These are phyloP conservation scores for Drosophila quinaria DNA, from an alignment of 2,888 invertebrate genomes.

Conservation along the genomic window DNA sequence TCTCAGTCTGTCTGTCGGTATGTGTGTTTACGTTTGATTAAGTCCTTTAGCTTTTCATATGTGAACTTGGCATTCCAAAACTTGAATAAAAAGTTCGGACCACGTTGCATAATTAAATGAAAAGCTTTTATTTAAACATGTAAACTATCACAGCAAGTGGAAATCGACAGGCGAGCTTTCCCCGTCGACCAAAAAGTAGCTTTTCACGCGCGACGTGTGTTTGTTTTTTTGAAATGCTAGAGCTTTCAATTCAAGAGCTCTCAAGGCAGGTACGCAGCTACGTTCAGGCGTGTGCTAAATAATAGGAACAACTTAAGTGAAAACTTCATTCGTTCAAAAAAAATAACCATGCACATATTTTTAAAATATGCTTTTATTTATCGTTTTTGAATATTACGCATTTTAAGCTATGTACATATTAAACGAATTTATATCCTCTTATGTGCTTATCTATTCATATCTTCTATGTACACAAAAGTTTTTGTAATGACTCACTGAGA, in stretches of 20 bases:
- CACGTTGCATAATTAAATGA: constrained; percentile 60
- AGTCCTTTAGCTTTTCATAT: constrained; percentile 23
- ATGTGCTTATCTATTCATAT: no score
- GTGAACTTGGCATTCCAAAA: constrained; percentile 27
- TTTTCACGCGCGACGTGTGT: constrained; percentile 6
- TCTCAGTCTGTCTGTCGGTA: not conserved
- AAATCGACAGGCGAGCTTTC: constrained; percentile 32
- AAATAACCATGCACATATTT: no score
- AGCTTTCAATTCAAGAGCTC: constrained; percentile 30
- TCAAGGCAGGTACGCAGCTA: not conserved
- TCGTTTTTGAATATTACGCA: no score
- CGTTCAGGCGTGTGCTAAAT: no score
- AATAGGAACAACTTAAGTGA: no score
- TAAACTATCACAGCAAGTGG: constrained; percentile 43
- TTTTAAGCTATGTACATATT: no score
- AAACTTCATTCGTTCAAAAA: no score
- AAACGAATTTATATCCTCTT: no score
- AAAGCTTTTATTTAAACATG: constrained; percentile 48
- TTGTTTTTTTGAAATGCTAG: constrained; percentile 2
- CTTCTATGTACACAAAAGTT: no score
- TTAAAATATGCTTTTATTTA: no score
- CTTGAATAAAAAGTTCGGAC: constrained; percentile 55
- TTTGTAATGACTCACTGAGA: no score
- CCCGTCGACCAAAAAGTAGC: constrained; percentile 14
- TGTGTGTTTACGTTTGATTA: constrained; percentile 11